Evolutionary conservation across 2,797 vertebrate genomes (phyloP), one percentile per base, ranked within the genome.

Genomic region (Rhincodon typus): DNA sequence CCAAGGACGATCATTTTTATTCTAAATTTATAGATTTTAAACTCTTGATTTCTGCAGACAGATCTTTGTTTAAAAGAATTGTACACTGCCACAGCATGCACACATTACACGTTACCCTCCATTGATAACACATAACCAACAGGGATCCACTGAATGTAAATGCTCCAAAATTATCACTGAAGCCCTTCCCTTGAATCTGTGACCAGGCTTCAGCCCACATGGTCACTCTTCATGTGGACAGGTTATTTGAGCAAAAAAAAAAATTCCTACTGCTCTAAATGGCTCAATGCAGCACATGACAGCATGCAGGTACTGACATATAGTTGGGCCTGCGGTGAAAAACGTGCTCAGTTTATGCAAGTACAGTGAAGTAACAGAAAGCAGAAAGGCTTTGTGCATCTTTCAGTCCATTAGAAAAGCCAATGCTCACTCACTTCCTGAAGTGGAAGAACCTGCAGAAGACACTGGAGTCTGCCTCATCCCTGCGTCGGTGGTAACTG

Each of bases 401-500:
- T 66, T 91, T 66, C 0, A 66, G 27, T 62, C 19, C 27, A 19
- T 62, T 62, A 19, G 90, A 69, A 69, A 93, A 93, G 62, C 19
- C 66, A 93, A 62, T 12, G 0, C 96, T 96, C 27, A 98, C 98
- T 97, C 27, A 98, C 98, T 97, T 98, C n/a, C 98, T 97, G 12
- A 98, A 98, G 96, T 98, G 98, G 34, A 98, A 98, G 96, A 98
- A 98, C 0, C 98, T 96, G 95, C 98, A 98, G 62, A 98, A 98
- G 95, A 98, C 98, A 0, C 98, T 97, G 0, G 98, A 97, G 46
- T 98, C 98, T 0, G 96, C 97, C 96, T 98, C 97, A 34, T 98
- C 97, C 96, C 98, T 98, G 79, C 97, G 97, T 96, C 98, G 97
- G 0, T 98, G 97, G 30, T 98, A 97, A 10, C 97, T 98, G 96